Base-by-base conservation (phyloP, 2,888 invertebrate species). In the Sinohyriopsis cumingii region DNA sequence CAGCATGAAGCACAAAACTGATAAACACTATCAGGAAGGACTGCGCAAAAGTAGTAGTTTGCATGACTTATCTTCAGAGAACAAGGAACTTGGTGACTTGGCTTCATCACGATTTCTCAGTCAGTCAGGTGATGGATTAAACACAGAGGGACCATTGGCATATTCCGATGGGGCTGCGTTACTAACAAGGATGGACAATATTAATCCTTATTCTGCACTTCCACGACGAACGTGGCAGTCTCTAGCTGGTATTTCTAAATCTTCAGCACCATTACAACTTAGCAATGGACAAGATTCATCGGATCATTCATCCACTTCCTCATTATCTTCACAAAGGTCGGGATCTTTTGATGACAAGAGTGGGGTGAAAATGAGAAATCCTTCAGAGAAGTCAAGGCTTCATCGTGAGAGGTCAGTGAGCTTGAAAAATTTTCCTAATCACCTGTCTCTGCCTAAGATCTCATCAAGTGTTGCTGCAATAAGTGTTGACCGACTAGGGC, bases 1-100 rank as follows among this genome's bases (percentile, higher is more conserved):
- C 53, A 87, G 85, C 69, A 81, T 89, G 76, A 89, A 89, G 73
- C 88, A 88, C 75, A 84, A 84, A 68, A 82, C 84, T 68, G 87
- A 89, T 71, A 84, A 84, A 62, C 79, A 83, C 60, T 82, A 86
- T 70, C 82, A 84, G 68, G 88, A 89, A 55, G 87, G 86, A 7
- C 76, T 89, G 55, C 77, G 87, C 28, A 89, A 88, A 72, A 88
- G 88, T 71, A 87, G 83, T 76, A 89, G 88, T 69, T 73, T 88
- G 63, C 86, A 87, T 70, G 88, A 89, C 67, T 68, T 89, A 59
- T 79, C 84, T 24, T 75, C 83, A 7, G 75, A 81, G 45, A 80
- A 80, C 28, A 61, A 75, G 25, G 75, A 78, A 55, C 56, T 75
- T 15, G 69, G 76, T 15, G 75, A 71, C 59, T 71, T 86, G 24